Evolutionary conservation across 2,113 vertebrate genomes (phyloP), one percentile per base, ranked within the genome.

Genomic region (Hippoglossus stenolepis): DNA sequence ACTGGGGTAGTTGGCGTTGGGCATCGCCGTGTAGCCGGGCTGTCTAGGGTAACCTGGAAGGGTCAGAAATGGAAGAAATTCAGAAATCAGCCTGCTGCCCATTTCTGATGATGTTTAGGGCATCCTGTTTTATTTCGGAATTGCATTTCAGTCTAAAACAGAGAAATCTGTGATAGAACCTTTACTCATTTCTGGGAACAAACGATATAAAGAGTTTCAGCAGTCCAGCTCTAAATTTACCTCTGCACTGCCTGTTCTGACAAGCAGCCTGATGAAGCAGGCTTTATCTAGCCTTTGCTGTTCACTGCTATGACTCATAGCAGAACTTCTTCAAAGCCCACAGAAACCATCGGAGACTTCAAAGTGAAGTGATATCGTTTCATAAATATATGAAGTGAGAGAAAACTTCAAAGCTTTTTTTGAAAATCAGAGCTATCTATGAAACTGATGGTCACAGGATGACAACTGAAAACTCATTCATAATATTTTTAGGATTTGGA

Each of bases 1-100:
- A 17, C 92, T 95, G 53, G 96, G 93, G 87, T 99, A 99, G 93
- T 94, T 98, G 91, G 97, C 94, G 4, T 97, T 99, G 88, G 97
- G 95, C 97, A 99, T 97, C 71, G 95, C 94, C 24, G 96, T 95
- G 91, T 99, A 99, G 85, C 96, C 97, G 21, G 96, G 96, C 90
- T 98, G 97, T 87, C 98, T 92, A 58, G 96, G 96, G 89, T 98
- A 99, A 84, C 97, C 97, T 99, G 84, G 2, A 57, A 53, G 35
- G 5, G 40, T 62, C 5, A 64, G 12, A 70, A 15, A 75, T 49
- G 35, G 51, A 72, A 40, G 18, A 70, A 5, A 58, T 35, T 66
- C 31, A 60, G 49, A 63, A 20, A 65, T 54, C 0, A 56, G 15
- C 2, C 13, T 3, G 38, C 4, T 58, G 15, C 21, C 18, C 4